Evolutionary conservation across 2,797 vertebrate genomes (phyloP).

Genomic region (Pristis pectinata): DNA sequence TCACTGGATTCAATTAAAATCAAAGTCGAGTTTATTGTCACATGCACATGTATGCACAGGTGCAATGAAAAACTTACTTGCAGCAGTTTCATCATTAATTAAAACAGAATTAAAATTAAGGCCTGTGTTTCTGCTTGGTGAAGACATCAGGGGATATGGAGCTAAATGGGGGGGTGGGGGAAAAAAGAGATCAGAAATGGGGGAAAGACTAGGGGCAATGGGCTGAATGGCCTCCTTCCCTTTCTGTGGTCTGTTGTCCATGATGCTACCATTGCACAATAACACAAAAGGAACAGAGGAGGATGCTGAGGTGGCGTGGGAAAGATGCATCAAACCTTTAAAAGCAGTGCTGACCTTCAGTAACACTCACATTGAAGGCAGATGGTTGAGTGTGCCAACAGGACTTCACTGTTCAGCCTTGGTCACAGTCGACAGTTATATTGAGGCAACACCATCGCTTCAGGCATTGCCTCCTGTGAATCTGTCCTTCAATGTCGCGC

Average conservation of each 20-base stretch:
- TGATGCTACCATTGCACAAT: background rate
- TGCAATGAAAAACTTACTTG: no score
- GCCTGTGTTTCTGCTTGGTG: background rate
- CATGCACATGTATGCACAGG: no score
- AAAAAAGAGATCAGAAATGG: no score
- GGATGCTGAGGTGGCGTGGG: background rate
- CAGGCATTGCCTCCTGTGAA: background rate
- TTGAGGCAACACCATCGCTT: background rate
- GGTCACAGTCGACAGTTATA: background rate
- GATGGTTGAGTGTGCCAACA: background rate
- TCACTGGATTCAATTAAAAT: no score
- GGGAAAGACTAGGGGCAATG: background rate
- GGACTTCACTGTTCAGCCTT: background rate
- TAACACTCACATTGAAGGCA: background rate
- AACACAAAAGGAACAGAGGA: background rate
- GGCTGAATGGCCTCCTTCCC: background rate
- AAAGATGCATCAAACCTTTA: background rate
- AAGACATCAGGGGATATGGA: background rate
- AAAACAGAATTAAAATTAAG: no score
- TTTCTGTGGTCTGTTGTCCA: background rate
- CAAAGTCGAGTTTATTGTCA: no score
- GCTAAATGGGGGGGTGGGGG: background rate
- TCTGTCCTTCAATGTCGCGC: background rate
- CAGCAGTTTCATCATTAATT: no score
- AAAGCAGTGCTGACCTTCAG: background rate